These are phyloP conservation scores for Pseudocheirus occidentalis DNA, from an alignment of 2,797 vertebrate genomes.

Conservation along the genomic window DNA sequence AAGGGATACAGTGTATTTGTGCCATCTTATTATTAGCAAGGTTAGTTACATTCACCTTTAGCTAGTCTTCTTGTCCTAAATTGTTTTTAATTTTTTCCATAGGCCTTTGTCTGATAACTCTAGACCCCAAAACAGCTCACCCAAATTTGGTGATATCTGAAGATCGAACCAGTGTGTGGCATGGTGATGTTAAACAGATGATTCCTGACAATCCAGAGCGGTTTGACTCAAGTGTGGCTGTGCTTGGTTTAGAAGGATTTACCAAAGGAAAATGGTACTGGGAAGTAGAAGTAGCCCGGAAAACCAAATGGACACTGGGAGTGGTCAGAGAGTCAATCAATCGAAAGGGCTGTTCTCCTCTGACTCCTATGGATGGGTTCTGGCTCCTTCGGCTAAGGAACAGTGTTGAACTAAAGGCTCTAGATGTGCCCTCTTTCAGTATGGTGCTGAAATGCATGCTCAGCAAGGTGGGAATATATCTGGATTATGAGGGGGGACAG, in stretches of 20 bases:
- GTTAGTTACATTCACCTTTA: constrained; percentile 16
- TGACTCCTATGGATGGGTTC: constrained; percentile 83
- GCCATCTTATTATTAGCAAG: background rate
- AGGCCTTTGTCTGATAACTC: constrained; percentile 80
- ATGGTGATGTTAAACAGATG: constrained; percentile 69
- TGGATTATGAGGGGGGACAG: constrained; percentile 83
- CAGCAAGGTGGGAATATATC: constrained; percentile 76
- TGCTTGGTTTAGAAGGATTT: constrained; percentile 84
- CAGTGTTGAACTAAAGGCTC: constrained; percentile 76
- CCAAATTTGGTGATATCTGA: constrained; percentile 78
- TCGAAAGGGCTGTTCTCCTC: constrained; percentile 79
- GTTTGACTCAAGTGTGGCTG: constrained; percentile 82
- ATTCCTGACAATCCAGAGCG: constrained; percentile 81
- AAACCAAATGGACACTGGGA: constrained; percentile 84
- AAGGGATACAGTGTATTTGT: background rate
- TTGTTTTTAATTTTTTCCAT: constrained; percentile 41
- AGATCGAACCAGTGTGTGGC: constrained; percentile 74
- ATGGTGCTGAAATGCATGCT: constrained; percentile 38
- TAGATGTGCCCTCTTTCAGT: constrained; percentile 78
- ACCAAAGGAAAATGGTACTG: constrained; percentile 84
- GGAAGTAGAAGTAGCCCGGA: constrained; percentile 81
- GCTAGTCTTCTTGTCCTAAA: constrained; percentile 15
- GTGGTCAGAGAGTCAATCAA: constrained; percentile 78
- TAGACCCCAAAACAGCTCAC: constrained; percentile 85
- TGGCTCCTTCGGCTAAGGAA: constrained; percentile 85